Evolutionary conservation across 2,888 invertebrate genomes (phyloP).

Genomic region (Pachymerium ferrugineum): DNA sequence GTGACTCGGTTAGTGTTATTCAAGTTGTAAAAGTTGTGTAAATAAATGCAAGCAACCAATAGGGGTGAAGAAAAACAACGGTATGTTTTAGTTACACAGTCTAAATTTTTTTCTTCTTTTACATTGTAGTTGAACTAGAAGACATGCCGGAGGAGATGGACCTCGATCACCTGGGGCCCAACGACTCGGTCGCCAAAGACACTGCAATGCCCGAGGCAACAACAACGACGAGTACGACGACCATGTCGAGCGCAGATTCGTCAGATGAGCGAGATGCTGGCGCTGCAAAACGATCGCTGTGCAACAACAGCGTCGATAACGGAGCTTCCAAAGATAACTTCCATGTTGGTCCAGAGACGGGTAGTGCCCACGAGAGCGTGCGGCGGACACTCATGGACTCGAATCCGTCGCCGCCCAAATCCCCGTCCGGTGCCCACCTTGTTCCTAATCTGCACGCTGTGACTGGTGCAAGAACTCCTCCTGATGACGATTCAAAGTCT

Average conservation of each 20-base stretch:
- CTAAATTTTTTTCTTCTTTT: slow-evolving; percentile 35
- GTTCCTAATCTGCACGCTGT: slow-evolving; percentile 16
- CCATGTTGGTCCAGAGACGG: slow-evolving; percentile 5
- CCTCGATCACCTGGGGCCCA: slow-evolving; percentile 37
- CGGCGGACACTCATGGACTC: slow-evolving; percentile 7
- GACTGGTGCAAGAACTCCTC: background rate
- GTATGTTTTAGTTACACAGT: background rate
- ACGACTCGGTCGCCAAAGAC: slow-evolving; percentile 35
- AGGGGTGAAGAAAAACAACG: background rate
- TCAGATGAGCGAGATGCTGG: slow-evolving; percentile 28
- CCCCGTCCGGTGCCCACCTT: background rate
- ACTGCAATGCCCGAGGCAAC: slow-evolving; percentile 32
- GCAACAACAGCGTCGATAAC: slow-evolving; percentile 7
- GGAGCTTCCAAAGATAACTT: slow-evolving; percentile 30
- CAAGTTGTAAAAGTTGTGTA: slow-evolving; percentile 28
- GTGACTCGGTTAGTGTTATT: background rate
- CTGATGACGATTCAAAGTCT: slow-evolving; percentile 30
- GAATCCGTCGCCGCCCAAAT: background rate
- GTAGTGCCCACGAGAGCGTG: background rate
- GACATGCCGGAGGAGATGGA: slow-evolving; percentile 40
- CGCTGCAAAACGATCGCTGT: slow-evolving; percentile 20
- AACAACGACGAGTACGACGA: background rate
- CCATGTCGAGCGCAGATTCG: slow-evolving; percentile 26
- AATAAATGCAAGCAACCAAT: slow-evolving; percentile 15
- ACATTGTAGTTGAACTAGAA: slow-evolving; percentile 48